Evolutionary conservation across 2,797 vertebrate species (phyloP), one percentile per base, ranked within the genome.

Genomic region (Parauchenoglanis punctatus): DNA sequence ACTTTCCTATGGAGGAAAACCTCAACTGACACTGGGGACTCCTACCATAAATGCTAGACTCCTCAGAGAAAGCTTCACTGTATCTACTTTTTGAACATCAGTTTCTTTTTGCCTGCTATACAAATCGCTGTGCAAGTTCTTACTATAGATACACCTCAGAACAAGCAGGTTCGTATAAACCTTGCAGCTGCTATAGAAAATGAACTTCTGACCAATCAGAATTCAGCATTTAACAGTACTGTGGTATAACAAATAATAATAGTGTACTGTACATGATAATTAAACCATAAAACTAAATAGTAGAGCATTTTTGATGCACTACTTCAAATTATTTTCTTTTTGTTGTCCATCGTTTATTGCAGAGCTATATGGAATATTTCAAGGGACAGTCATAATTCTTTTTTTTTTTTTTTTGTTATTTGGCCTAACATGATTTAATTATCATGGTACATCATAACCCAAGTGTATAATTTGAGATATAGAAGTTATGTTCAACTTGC

Each of bases 401-500:
- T 7, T 76, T 56, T 56, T 10, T 28, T 8, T 46, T n/a, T 7
- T 28, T 76, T 56, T 78, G 7, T 18, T 4, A 25, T 44, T 13
- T 67, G 63, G 63, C 4, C 1, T 67, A 23, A 6, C 72, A 75
- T 77, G 52, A 28, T 31, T 54, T 13, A 13, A 46, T 75, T 13
- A n/a, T 49, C 44, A 49, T 5, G 23, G 15, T 68, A 49, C n/a
- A 49, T 40, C 4, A 11, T 23, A 49, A 13, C 46, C 25, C n/a
- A n/a, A n/a, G 13, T 52, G 20, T 58, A 20, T 35, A 10, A 31
- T 35, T 77, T 58, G 4, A 31, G 5, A 85, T 40, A 31, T 61
- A 35, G 20, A 28, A 88, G 28, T 80, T 18, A 61, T 73, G 40
- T 73, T 68, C 28, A 8, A 94, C 96, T 96, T 90, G 97, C 97